Percentiles rank a stretch among this genome's conserved stretches.
Evolutionary conservation across 2,113 vertebrate genomes (phyloP).

Genomic region (Crotalus tigris): DNA sequence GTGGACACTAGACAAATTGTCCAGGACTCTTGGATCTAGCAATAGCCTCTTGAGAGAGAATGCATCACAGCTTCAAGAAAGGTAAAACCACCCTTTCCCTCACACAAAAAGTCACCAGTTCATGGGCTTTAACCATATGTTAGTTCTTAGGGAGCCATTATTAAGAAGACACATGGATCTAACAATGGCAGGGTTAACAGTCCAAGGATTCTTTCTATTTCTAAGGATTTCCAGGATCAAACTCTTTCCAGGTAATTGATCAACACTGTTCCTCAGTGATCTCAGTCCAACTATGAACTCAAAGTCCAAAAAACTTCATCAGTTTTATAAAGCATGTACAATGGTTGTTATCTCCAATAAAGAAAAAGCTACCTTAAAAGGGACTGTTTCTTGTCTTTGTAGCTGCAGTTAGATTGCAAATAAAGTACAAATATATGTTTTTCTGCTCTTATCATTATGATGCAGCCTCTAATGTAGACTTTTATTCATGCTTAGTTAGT

Average conservation of each 20-base stretch:
- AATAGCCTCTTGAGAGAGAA: not conserved
- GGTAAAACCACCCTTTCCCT: not conserved
- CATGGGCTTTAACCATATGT: not conserved
- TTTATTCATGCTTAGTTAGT: not conserved
- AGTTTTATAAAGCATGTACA: not conserved
- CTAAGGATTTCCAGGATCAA: not conserved
- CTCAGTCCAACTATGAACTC: not conserved
- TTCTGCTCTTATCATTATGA: not conserved
- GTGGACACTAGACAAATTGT: not conserved
- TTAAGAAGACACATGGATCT: not conserved
- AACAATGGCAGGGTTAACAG: not conserved
- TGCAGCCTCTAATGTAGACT: not conserved
- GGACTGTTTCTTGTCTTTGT: not conserved
- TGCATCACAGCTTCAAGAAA: not conserved
- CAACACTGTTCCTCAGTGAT: not conserved
- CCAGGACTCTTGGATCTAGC: not conserved
- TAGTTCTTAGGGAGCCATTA: not conserved
- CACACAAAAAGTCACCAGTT: not conserved
- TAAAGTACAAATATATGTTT: not conserved
- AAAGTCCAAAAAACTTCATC: not conserved
- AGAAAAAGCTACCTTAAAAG: not conserved
- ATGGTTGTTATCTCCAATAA: not conserved
- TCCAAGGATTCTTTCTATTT: not conserved
- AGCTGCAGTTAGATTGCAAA: not conserved
- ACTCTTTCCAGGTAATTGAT: not conserved